Evolutionary conservation across 2,888 invertebrate species (phyloP).

Genomic region (Acronicta psi): DNA sequence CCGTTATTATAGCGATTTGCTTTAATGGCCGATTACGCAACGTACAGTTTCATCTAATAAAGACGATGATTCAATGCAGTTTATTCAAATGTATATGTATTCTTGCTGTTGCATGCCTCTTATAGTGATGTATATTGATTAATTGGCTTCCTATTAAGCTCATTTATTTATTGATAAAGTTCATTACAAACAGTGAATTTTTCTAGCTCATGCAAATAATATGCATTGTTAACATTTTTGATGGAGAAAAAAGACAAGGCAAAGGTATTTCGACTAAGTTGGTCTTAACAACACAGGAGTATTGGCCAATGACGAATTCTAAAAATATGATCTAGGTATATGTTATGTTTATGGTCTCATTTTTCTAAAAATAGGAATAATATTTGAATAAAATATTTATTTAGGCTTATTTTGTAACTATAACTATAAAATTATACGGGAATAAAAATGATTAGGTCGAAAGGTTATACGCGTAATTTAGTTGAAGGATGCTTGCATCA

Average conservation of each 20-base stretch:
- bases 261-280: too few species aligned
- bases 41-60: conserved; percentile 70
- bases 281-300: too few species aligned
- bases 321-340: too few species aligned
- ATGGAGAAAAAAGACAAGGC: too few species aligned
- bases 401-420: conserved; percentile 50
- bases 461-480: conserved; percentile 61
- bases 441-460: conserved; percentile 29
- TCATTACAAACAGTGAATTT: conserved; percentile 19
- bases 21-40: conserved; percentile 80
- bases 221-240: background rate
- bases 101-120: conserved; percentile 50
- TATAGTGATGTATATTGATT: conserved; percentile 36
- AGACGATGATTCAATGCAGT: conserved; percentile 74
- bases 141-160: conserved; percentile 32
- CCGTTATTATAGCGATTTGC: conserved; percentile 62
- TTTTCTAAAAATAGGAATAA: too few species aligned
- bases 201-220: conserved; percentile 3
- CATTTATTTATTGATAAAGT: conserved; percentile 33
- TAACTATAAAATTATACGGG: conserved; percentile 56
- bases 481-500: conserved; percentile 61
- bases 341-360: too few species aligned
- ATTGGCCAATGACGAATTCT: too few species aligned
- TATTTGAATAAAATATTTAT: background rate
- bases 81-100: conserved; percentile 57